phyloP scores from a whole-genome alignment of 2,888 invertebrate species.

The Copidosoma aretas region DNA sequence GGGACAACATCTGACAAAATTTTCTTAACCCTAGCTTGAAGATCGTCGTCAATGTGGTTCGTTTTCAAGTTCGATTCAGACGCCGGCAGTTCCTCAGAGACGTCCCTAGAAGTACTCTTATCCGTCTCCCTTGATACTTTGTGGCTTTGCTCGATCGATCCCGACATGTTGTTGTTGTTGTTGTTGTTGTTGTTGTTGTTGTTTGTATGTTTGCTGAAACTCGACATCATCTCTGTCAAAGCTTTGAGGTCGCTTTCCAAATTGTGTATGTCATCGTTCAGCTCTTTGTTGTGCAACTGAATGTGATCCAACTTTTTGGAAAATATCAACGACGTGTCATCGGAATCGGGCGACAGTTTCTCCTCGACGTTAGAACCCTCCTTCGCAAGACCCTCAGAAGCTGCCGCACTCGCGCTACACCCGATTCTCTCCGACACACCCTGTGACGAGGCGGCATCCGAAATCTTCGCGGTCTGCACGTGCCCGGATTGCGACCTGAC shows the following conservation, averaged over 20 bases:
- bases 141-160: slow-evolving; percentile 28
- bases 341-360: slow-evolving; percentile 16
- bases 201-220: slow-evolving; percentile 54
- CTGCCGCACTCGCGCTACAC: background rate
- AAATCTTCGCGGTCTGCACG: slow-evolving; percentile 15
- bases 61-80: slow-evolving; percentile 33
- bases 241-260: slow-evolving; percentile 57
- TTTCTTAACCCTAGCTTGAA: slow-evolving; percentile 30
- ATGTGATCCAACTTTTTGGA: slow-evolving; percentile 52
- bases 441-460: slow-evolving; percentile 15
- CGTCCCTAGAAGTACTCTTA: slow-evolving; percentile 50
- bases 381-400: slow-evolving; percentile 11
- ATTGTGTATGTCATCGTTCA: slow-evolving; percentile 57
- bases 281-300: slow-evolving; percentile 55
- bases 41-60: slow-evolving; percentile 22
- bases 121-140: slow-evolving; percentile 26
- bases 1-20: slow-evolving; percentile 36
- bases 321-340: slow-evolving; percentile 41
- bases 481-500: slow-evolving; percentile 35
- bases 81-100: slow-evolving; percentile 48
- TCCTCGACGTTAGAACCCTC: slow-evolving; percentile 26
- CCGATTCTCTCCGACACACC: slow-evolving; percentile 21
- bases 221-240: slow-evolving; percentile 59
- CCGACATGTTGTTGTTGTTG: slow-evolving; percentile 48
- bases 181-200: too few relatives aligned